Conservation (phyloP, 30 jellyfish, hydroid and myxozoan species). For the Nemopilema nomurai region DNA sequence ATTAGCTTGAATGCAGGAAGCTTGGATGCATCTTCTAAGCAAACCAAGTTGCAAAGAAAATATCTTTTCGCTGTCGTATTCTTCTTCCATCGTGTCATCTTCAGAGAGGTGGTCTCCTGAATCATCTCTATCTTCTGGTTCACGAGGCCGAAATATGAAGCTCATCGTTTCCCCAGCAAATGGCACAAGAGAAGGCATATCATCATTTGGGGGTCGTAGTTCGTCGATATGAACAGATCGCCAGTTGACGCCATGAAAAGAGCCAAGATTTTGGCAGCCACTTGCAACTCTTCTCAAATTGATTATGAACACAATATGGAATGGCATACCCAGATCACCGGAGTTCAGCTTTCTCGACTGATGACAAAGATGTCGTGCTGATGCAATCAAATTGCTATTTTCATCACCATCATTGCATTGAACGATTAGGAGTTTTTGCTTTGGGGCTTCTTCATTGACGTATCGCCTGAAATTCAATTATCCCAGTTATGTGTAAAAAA, state of each 20-base stretch:
- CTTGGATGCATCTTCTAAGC: slow-evolving; percentile 43
- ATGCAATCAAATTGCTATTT: slow-evolving; percentile 64
- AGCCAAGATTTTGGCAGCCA: slow-evolving; percentile 57
- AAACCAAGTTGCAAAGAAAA: slow-evolving; percentile 40
- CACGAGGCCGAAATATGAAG: slow-evolving; percentile 26
- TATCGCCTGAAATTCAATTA: slow-evolving; percentile 24
- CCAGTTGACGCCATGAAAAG: slow-evolving; percentile 70
- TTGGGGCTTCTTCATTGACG: slow-evolving; percentile 14
- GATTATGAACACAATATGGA: slow-evolving; percentile 43
- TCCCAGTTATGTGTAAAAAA: neutral
- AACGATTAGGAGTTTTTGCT: slow-evolving; percentile 38
- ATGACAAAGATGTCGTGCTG: slow-evolving; percentile 69
- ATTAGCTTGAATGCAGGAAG: slow-evolving; percentile 17
- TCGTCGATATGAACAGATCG: slow-evolving; percentile 77
- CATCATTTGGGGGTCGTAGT: slow-evolving; percentile 67
- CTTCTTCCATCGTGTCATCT: neutral
- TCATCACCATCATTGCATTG: slow-evolving; percentile 71
- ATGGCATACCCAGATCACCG: neutral
- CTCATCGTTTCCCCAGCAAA: slow-evolving; percentile 48
- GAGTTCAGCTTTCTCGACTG: slow-evolving; percentile 28
- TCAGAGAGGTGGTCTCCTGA: neutral
- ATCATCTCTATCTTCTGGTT: neutral
- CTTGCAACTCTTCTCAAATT: slow-evolving; percentile 45
- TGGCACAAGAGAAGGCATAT: slow-evolving; percentile 53
- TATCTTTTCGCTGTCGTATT: neutral